Base-by-base conservation (phyloP, 2,888 invertebrate genomes). In the Rhagophthalmus giganteus region DNA sequence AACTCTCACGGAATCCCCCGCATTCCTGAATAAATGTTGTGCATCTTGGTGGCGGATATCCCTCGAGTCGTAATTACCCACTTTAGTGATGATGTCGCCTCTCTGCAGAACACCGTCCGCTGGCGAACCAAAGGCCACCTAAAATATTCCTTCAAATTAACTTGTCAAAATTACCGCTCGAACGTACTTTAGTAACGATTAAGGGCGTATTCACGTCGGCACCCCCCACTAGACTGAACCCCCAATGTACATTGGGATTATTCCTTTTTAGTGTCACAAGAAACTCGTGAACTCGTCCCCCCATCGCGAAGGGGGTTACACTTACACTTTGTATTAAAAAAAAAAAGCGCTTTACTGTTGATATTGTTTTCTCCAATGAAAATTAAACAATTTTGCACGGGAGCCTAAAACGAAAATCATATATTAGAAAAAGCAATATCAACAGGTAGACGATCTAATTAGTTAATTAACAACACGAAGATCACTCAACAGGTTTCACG, bases 11-110 rank as follows among this genome's bases (percentile, higher is more conserved):
- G 86, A 83, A 69, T 85, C 88, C 53, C 85, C 86, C 57, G 91
- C 87, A 71, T 87, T 88, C 74, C 84, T 86, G 74, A 93, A 91
- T 58, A 93, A 80, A 71, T 86, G 88, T 76, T 93, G 91, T 44
- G 94, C 95, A 77, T 94, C 92, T 72, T 91, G 88, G 71, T 95
- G 95, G 66, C 91, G 82, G 68, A 95, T 80, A 71, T 90, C 88
- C 54, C 90, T 81, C 33, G 90, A 86, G 77, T 94, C 94, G 76
- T 90, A 90, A 71, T 90, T 91, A 71, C 88, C 89, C 65, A 96
- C 88, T 78, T 92, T 90, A 62, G 88, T 83, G 68, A 96, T 88
- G 68, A 94, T 84, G 78, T 96, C 96, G 61, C 95, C 95, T 59
- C 91, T 83, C 62, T 88, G 83, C 60, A 96, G 82, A 66, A 88